Base-by-base conservation (phyloP, 2,797 vertebrate species). In the Chaenodraco wilsoni region DNA sequence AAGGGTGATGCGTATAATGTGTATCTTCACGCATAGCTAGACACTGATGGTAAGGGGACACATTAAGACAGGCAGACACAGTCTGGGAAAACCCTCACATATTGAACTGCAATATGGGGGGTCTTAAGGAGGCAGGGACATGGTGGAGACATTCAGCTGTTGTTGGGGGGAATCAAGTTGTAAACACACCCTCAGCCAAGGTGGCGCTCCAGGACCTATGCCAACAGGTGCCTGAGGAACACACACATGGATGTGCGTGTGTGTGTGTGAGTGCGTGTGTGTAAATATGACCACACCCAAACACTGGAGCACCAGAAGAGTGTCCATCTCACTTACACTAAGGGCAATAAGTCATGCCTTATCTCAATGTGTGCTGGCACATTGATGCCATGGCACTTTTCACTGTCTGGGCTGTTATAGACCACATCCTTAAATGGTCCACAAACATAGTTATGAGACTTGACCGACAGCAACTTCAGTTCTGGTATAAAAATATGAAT, bases 171-270 rank as follows among this genome's bases (percentile, higher is more conserved):
- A 70, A 56, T 82, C 73, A 55, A 70, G 84, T 70, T 82, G 80
- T 90, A 90, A 91, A 91, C 86, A 90, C 83, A 87, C 79, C 76
- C 85, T 84, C 84, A 87, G 88, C 86, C 83, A 84, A 88, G 90
- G 84, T 87, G 89, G 84, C 78, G 79, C 83, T 82, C n/a, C 46
- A 78, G 61, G 81, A 79, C 75, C 72, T 57, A 48, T 40, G 74
- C 74, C 72, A 85, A 93, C 90, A 92, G 91, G 88, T 92, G 91
- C 57, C 43, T 37, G 17, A 66, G 65, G 81, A 88, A 89, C 87
- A 85, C 85, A 89, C 86, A 86, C 75, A 73, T 74, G 70, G 82
- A 78, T 84, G 50, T 83, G 60, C 44, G 8, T 48, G 48, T 44
- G 8, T 48, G 48, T 44, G 56, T 62, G 46, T 55, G 27, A 41